These are phyloP conservation scores for Cheiracanthium punctorium DNA, from an alignment of 2,888 invertebrate genomes.

Conservation along the genomic window DNA sequence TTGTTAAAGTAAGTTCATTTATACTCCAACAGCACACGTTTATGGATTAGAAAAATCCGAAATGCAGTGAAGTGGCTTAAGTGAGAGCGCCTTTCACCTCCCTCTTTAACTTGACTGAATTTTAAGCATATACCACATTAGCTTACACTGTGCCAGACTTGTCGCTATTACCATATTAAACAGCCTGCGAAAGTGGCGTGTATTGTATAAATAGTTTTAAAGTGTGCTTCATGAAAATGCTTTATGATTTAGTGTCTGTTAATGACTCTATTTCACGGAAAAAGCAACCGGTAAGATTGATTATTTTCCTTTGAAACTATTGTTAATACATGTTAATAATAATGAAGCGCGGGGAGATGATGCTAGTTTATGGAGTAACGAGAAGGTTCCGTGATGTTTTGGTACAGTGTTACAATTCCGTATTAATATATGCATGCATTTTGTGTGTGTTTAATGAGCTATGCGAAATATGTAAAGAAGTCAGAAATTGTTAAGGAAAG, in stretches of 20 bases:
- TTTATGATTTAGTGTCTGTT: background rate
- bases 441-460: no score
- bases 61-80: background rate
- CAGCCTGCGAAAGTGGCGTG: background rate
- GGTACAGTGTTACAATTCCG: no score
- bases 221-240: background rate
- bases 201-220: conserved; percentile 13
- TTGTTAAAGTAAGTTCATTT: background rate
- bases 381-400: no score
- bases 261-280: conserved; percentile 9
- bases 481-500: no score
- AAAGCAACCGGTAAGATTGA: background rate
- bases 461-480: no score
- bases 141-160: background rate
- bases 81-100: background rate
- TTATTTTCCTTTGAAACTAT: background rate
- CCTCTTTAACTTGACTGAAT: background rate
- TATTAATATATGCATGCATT: no score
- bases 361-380: no score
- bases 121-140: background rate
- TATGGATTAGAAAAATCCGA: background rate
- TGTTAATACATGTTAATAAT: no score
- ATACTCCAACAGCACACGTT: background rate
- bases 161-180: conserved; percentile 4
- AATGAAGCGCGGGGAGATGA: no score